These are phyloP conservation scores for Myopa testacea DNA, from an alignment of 2,888 invertebrate genomes.

Conservation along the genomic window DNA sequence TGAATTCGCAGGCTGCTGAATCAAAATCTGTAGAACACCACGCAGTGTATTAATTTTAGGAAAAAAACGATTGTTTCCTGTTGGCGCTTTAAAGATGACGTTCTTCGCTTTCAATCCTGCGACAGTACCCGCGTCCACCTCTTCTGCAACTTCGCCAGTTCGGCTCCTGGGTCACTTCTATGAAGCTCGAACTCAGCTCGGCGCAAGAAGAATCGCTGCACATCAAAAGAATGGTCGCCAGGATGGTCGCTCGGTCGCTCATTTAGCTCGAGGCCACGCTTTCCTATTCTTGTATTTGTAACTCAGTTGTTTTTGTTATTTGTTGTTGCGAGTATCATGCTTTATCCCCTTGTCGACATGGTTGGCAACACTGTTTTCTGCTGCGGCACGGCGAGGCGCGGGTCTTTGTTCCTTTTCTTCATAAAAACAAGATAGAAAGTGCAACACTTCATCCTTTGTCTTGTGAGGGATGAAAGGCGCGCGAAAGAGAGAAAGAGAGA, in stretches of 20 bases:
- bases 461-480: no score
- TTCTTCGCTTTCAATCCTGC: neutral
- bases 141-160: no score
- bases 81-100: neutral
- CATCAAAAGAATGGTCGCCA: conserved; percentile 13
- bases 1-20: neutral
- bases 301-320: neutral
- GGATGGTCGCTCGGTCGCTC: conserved; percentile 39
- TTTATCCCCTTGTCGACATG: neutral
- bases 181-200: neutral
- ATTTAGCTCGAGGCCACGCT: conserved; percentile 45
- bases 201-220: neutral
- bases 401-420: no score
- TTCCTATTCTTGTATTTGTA: neutral
- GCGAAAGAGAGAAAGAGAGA: neutral
- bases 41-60: neutral
- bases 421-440: neutral
- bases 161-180: neutral
- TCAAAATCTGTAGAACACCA: neutral
- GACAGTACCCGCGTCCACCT: neutral
- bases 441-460: neutral
- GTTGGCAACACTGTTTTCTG: neutral
- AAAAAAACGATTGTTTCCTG: neutral
- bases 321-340: neutral
- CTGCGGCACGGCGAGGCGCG: no score